Evolutionary conservation across 1,140 invertebrate species (phyloP).

Genomic region (Eurosta solidaginis): DNA sequence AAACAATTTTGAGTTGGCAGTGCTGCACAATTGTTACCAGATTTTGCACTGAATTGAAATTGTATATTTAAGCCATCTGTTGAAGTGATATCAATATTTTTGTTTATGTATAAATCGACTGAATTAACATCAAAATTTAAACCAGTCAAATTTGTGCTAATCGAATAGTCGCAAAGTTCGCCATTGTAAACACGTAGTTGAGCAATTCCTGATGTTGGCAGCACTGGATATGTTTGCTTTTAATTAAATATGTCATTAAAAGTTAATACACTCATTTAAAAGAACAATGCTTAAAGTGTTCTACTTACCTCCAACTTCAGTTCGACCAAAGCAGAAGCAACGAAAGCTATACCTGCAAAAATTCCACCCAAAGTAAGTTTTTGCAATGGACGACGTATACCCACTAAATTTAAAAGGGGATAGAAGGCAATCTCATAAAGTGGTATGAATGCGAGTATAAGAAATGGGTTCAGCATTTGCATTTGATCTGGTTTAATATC

Average conservation of each 20-base stretch:
- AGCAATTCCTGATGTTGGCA: slow-evolving; percentile 64
- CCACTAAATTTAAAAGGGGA: slow-evolving; percentile 63
- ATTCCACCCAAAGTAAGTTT: slow-evolving; percentile 76
- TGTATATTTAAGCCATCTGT: neutral
- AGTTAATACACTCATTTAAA: too few species aligned
- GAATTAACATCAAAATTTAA: slow-evolving; percentile 42
- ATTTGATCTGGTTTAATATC: slow-evolving; percentile 80
- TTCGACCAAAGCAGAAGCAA: slow-evolving; percentile 86
- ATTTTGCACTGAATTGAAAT: neutral
- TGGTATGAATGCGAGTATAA: slow-evolving; percentile 80
- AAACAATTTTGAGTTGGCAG: neutral
- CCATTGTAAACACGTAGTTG: slow-evolving; percentile 77
- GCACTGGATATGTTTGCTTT: slow-evolving; percentile 67
- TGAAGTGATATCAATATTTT: slow-evolving; percentile 26
- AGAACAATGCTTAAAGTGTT: neutral
- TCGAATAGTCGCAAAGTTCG: slow-evolving; percentile 59
- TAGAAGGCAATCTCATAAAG: slow-evolving; percentile 77
- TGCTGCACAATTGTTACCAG: slow-evolving; percentile 23
- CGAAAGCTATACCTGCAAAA: slow-evolving; percentile 81
- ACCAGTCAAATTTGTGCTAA: slow-evolving; percentile 39
- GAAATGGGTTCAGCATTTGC: slow-evolving; percentile 78
- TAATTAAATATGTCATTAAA: neutral
- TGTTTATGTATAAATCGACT: slow-evolving; percentile 51
- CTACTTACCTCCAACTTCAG: slow-evolving; percentile 69
- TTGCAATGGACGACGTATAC: slow-evolving; percentile 62